Conservation (phyloP, 2,888 invertebrate genomes). For the Nomada flava region DNA sequence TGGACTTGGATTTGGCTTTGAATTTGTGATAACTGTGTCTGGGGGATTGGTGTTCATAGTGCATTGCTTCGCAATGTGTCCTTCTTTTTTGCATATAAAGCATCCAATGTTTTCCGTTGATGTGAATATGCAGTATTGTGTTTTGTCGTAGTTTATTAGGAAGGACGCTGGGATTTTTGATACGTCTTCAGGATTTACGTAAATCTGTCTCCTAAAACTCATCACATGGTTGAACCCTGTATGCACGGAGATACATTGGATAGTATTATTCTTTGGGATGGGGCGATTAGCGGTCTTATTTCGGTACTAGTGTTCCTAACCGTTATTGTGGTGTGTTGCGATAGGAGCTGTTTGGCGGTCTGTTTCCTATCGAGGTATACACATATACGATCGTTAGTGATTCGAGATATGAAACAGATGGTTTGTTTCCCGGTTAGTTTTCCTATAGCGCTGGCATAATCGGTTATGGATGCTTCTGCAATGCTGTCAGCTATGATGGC, state of each 20-base stretch:
- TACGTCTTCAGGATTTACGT: neutral
- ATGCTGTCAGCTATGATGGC: neutral
- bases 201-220: slow-evolving; percentile 26
- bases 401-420: neutral
- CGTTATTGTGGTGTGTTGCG: neutral
- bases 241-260: slow-evolving; percentile 8
- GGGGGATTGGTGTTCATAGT: neutral
- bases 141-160: neutral
- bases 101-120: slow-evolving; percentile 6
- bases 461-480: neutral
- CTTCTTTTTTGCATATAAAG: slow-evolving; percentile 14
- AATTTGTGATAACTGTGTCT: neutral
- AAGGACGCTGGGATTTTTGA: neutral
- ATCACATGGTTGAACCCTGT: slow-evolving; percentile 1
- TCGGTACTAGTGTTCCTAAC: neutral
- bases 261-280: neutral
- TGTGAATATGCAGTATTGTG: slow-evolving; percentile 11
- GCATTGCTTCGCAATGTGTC: neutral
- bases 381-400: neutral
- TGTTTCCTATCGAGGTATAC: neutral
- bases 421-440: neutral
- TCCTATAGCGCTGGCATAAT: neutral
- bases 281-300: too few species aligned
- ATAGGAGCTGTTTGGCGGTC: neutral
- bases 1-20: neutral